These are phyloP conservation scores for Nothobranchius furzeri DNA, from an alignment of 2,113 vertebrate genomes.

Conservation along the genomic window DNA sequence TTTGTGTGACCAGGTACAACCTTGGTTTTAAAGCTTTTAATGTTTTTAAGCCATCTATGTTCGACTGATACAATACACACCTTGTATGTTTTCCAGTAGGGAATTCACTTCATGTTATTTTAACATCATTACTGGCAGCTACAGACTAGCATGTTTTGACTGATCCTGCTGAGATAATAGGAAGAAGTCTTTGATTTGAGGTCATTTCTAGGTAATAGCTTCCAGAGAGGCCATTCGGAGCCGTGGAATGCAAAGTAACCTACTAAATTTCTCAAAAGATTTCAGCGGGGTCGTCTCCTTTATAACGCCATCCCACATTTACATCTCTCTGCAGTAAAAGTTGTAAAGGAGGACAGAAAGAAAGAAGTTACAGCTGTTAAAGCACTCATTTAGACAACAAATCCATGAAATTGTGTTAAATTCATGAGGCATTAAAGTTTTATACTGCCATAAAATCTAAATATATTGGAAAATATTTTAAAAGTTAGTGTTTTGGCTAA, in stretches of 20 bases:
- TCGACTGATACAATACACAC: conserved; percentile 13
- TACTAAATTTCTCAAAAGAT: conserved; percentile 50
- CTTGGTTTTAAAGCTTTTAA: neutral
- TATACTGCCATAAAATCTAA: conserved; percentile 10
- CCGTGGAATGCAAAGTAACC: conserved; percentile 68
- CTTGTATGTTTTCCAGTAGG: conserved; percentile 17
- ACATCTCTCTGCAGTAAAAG: conserved; percentile 35
- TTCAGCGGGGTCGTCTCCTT: conserved; percentile 39
- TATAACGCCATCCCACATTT: conserved; percentile 48
- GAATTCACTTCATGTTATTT: conserved; percentile 29
- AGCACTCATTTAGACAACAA: conserved; percentile 34
- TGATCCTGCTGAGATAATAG: conserved; percentile 67
- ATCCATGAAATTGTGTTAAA: conserved; percentile 28
- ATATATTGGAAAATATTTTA: conserved; percentile 3
- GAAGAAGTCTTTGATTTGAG: conserved; percentile 70
- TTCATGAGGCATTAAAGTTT: conserved; percentile 34
- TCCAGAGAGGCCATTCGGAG: conserved; percentile 65
- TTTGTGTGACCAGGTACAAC: neutral
- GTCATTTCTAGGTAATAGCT: conserved; percentile 76
- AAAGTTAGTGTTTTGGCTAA: conserved; percentile 1
- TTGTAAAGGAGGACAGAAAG: conserved; percentile 35
- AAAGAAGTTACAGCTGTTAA: conserved; percentile 44
- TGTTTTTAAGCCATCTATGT: neutral
- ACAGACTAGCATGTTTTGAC: conserved; percentile 32
- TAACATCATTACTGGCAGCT: conserved; percentile 49